Base-by-base conservation (phyloP, 2,113 vertebrate species). In the Tachuris rubrigastra region DNA sequence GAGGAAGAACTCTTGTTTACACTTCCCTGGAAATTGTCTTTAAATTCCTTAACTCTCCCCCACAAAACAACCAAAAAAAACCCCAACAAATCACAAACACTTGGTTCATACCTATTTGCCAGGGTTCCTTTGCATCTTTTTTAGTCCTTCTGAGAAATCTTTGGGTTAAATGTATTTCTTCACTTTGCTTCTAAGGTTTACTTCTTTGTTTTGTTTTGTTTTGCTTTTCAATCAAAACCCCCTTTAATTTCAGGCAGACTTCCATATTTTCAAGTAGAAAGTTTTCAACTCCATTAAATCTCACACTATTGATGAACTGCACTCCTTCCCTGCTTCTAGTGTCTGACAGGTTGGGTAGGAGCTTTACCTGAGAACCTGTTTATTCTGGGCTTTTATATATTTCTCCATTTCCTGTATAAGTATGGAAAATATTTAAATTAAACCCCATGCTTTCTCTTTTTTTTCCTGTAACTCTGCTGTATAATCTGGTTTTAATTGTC, bases 151-250 rank as follows among this genome's bases (percentile, higher is more conserved):
- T n/a, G 28, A 52, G 11, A 33, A 50, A 44, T 24, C 9, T 69
- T 77, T 42, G 35, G 11, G 11, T 63, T 41, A 65, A 59, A 65
- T 47, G 2, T n/a, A 22, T 52, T 87, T 77, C 23, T 81, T 73
- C 9, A 35, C 3, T 81, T 60, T 58, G 10, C 12, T 74, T 14
- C 20, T 75, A 33, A 35, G 25, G 39, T 49, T 60, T 39, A 16
- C 35, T 27, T 39, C 24, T 60, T 60, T 18, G 15, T 27, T 17
- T 28, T n/a, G n/a, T n/a, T n/a, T n/a, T n/a, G n/a, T n/a, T n/a
- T n/a, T n/a, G n/a, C n/a, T 39, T 49, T 67, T 68, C 1, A 25
- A 35, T 49, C 12, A 20, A 47, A 28, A 18, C 0, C 1, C 4
- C 7, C 3, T 3, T 14, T 13, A 25, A 41, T 63, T 69, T 74